Evolutionary conservation across 1,140 invertebrate species (phyloP), one percentile per base, ranked within the genome.

Genomic region (Triops cancriformis): DNA sequence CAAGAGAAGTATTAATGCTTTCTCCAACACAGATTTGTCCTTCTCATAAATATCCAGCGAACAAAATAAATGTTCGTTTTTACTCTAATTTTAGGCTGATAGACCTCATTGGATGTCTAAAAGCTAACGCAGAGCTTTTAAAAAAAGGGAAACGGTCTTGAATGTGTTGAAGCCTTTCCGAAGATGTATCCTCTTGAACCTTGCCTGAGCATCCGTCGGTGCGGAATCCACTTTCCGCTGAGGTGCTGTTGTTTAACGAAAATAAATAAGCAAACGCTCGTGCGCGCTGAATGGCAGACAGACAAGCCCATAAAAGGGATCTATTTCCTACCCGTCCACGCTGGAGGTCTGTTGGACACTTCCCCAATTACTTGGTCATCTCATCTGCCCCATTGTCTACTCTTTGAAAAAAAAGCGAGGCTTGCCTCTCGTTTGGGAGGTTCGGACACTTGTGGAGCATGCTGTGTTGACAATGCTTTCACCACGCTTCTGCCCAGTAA

Each of bases 391-490:
- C 18, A 64, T 64, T 14, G 51, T 64, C 51, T 64, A 64, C 18
- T 64, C 14, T 23, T 64, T 9, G 51, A 23, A 23, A 64, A 64
- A 64, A 18, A 45, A 37, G 23, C 10, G 51, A 23, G 51, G 51
- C 18, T 64, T 64, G 14, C 18, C 51, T 64, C n/a, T 23, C 7
- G n/a, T 23, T 64, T 64, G 1, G 9, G 45, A 23, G 23, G 51
- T 64, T 64, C 51, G 51, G 51, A 64, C 51, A 64, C 51, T 64
- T 64, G 51, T 64, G 51, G 51, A 64, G 51, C 51, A 64, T 64
- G 51, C 51, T 64, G 51, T 64, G 51, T 64, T 64, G 51, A 64
- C 51, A 64, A 64, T 64, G 51, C 51, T 64, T 64, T 64, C 51
- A 64, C 51, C 51, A 64, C 51, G 51, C 51, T 64, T 64, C 51